phyloP scores from a whole-genome alignment of 1,140 invertebrate genomes.

The Tetramorium alpestre region DNA sequence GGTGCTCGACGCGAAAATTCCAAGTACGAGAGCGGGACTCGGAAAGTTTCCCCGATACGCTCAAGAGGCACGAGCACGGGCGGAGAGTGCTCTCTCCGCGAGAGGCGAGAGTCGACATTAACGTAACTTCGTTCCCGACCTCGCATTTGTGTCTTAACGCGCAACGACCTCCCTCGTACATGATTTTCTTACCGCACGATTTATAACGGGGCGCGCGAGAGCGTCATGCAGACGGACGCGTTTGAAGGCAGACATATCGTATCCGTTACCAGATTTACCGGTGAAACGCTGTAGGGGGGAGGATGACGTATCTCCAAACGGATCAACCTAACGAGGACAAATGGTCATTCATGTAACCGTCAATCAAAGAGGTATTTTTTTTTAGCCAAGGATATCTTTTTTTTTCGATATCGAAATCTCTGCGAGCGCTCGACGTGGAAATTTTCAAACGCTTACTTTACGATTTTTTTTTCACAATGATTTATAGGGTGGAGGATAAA shows the following conservation, averaged over 20 bases:
- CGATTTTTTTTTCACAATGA: not conserved
- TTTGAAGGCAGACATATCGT: not conserved
- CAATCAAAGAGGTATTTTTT: slow-evolving; percentile 12
- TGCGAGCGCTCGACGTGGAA: not conserved
- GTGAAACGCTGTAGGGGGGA: not conserved
- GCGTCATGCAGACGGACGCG: not conserved
- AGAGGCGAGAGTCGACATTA: not conserved
- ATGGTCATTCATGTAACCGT: not conserved
- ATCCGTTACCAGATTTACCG: slow-evolving; percentile 12
- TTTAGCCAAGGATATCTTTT: not conserved
- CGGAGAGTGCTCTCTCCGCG: not conserved
- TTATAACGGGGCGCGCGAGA: not conserved
- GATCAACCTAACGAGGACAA: slow-evolving; percentile 36
- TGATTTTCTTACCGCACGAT: not conserved
- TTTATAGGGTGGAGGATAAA: not conserved
- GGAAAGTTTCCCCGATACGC: slow-evolving; percentile 10
- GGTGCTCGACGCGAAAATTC: slow-evolving; percentile 13
- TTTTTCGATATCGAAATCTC: not conserved
- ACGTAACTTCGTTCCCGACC: not conserved
- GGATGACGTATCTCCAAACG: not conserved
- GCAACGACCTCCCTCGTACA: not conserved
- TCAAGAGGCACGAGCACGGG: not conserved
- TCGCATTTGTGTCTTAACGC: not conserved
- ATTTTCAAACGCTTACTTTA: not conserved
- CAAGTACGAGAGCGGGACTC: not conserved